These are phyloP conservation scores for Galeruca laticollis DNA, from an alignment of 2,888 invertebrate species.

Conservation along the genomic window DNA sequence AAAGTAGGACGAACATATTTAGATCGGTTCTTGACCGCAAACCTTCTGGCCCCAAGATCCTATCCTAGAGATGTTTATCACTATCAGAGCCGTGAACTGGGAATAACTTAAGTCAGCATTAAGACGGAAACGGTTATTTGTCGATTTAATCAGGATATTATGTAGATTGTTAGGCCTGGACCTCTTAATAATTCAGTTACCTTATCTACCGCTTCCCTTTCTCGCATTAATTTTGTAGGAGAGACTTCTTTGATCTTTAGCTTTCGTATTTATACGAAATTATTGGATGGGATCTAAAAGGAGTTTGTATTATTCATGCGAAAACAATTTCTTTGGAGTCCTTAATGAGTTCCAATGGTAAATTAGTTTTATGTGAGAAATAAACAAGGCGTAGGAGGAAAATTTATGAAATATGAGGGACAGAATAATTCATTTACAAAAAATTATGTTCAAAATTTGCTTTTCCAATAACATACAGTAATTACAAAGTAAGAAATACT, in stretches of 20 bases:
- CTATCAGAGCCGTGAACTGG: not conserved
- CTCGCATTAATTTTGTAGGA: slow-evolving; percentile 11
- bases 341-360: no score
- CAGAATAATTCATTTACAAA: no score
- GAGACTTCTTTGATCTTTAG: slow-evolving; percentile 17
- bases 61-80: not conserved
- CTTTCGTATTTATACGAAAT: slow-evolving; percentile 2
- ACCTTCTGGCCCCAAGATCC: slow-evolving; percentile 53
- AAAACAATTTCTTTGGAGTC: no score
- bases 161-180: slow-evolving; percentile 37
- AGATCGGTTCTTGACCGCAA: slow-evolving; percentile 60
- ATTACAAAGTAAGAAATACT: no score
- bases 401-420: no score
- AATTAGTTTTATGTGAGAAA: no score
- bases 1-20: slow-evolving; percentile 50
- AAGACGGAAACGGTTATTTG: slow-evolving; percentile 45
- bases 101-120: slow-evolving; percentile 36
- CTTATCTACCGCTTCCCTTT: not conserved
- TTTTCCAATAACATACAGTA: no score
- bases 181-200: slow-evolving; percentile 33
- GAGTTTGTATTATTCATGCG: not conserved
- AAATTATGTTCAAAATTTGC: no score
- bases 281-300: not conserved
- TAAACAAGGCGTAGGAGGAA: no score
- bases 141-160: slow-evolving; percentile 51